These are phyloP conservation scores for Cynodonichthys magdalenae DNA, from an alignment of 2,797 vertebrate genomes.

Conservation along the genomic window DNA sequence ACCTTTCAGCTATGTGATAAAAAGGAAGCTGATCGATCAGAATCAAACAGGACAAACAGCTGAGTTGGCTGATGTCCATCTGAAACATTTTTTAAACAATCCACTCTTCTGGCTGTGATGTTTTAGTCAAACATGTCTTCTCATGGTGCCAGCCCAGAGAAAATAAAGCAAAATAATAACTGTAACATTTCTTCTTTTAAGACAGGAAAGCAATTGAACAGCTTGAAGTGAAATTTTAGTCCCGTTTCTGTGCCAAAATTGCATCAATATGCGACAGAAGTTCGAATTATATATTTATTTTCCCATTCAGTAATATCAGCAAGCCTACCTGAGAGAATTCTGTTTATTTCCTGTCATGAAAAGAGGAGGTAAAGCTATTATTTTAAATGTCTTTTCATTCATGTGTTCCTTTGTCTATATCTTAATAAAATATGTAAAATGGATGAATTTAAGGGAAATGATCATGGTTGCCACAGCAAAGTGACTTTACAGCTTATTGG, in stretches of 20 bases:
- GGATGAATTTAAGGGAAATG: too few species aligned
- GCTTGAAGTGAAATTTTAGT: constrained; percentile 44
- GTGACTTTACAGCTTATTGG: too few species aligned
- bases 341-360: too few species aligned
- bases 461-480: too few species aligned
- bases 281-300: constrained; percentile 9
- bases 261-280: constrained; percentile 28
- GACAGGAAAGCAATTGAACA: constrained; percentile 34
- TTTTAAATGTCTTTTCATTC: too few species aligned
- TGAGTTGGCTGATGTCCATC: constrained; percentile 55
- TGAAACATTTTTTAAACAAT: constrained; percentile 55
- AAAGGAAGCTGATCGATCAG: constrained; percentile 41
- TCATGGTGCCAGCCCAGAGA: constrained; percentile 51
- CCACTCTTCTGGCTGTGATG: constrained; percentile 50
- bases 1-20: background rate
- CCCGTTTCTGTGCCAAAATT: constrained; percentile 39
- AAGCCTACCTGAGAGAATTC: constrained; percentile 3
- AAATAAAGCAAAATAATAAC: constrained; percentile 48
- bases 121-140: constrained; percentile 49
- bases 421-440: too few species aligned
- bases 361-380: too few species aligned
- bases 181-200: constrained; percentile 32
- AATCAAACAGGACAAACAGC: constrained; percentile 55
- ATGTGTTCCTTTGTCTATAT: too few species aligned
- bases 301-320: background rate